Evolutionary conservation across 35 echinoderm and acorn worm genomes (phyloP).

Genomic region (Anneissia japonica): DNA sequence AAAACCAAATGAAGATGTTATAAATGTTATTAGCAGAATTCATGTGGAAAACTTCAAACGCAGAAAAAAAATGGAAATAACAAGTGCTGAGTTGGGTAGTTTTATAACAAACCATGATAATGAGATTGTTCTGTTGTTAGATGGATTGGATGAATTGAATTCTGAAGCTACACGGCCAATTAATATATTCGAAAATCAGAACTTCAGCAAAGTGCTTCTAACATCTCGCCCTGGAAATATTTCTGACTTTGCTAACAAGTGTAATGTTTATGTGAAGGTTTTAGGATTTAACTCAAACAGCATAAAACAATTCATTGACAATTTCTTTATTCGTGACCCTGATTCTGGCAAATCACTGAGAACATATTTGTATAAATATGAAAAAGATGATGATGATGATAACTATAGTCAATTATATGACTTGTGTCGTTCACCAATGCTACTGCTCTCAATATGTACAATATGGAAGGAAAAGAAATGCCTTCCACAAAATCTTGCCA

Average conservation of each 20-base stretch:
- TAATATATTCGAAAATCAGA: neutral
- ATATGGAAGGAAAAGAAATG: neutral
- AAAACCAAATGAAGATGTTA: neutral
- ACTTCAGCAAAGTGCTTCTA: neutral
- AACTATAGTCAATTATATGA: neutral
- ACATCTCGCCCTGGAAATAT: neutral
- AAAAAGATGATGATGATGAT: neutral
- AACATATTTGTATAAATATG: neutral
- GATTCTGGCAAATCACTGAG: neutral
- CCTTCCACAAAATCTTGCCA: neutral
- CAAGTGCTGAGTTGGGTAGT: neutral
- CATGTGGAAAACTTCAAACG: neutral
- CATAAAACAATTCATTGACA: neutral
- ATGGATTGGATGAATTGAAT: neutral
- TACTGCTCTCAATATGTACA: neutral
- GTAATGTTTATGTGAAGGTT: neutral
- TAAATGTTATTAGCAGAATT: neutral
- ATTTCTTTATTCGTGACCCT: neutral
- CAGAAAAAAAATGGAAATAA: neutral
- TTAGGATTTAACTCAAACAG: neutral
- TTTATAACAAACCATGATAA: neutral
- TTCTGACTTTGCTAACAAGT: neutral
- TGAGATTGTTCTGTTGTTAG: neutral
- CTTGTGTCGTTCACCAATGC: neutral
- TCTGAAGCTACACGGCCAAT: neutral